Base-by-base conservation (phyloP, 2,113 vertebrate species). In the Callipepla squamata region DNA sequence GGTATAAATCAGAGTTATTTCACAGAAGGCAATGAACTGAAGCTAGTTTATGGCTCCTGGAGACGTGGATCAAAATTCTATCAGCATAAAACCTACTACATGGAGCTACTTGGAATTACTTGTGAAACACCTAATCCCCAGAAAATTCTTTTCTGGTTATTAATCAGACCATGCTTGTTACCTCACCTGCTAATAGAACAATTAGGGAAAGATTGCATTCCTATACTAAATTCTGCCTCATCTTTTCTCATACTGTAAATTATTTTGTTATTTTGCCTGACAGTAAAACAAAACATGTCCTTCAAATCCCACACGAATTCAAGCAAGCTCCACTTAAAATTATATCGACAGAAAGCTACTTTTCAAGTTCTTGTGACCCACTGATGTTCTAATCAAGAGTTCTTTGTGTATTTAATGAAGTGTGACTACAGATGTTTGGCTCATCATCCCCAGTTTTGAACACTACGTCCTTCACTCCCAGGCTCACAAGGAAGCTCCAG, bases 1-100 rank as follows among this genome's bases (percentile, higher is more conserved):
- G 8, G 38, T 32, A 80, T 90, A 94, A 92, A 91, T 92, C 67
- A 90, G 51, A 21, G 53, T 68, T 88, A 45, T 91, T 90, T 93
- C 57, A 83, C 36, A 78, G 67, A 87, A 91, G 61, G 44, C 67
- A 89, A 68, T 80, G 69, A 59, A 61, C 72, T 75, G 67, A 66
- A 81, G 53, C n/a, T 94, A 42, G 58, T 89, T 96, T 93, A 77
- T 74, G 57, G 78, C 65, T 94, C 44, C 72, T 85, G 22, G 51
- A 81, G 36, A 47, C 50, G 67, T 32, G 38, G 76, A 76, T 84
- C 82, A 86, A 78, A 85, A 79, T 11, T 77, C 48, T 48, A 73
- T 87, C 91, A 92, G 51, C 0, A 0, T 44, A 45, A 74, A 92
- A 70, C 42, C 12, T 91, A 36, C 72, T 73, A 53, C 26, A 51